Conservation (phyloP, 2,113 vertebrate species). For the Pelmatolapia mariae region DNA sequence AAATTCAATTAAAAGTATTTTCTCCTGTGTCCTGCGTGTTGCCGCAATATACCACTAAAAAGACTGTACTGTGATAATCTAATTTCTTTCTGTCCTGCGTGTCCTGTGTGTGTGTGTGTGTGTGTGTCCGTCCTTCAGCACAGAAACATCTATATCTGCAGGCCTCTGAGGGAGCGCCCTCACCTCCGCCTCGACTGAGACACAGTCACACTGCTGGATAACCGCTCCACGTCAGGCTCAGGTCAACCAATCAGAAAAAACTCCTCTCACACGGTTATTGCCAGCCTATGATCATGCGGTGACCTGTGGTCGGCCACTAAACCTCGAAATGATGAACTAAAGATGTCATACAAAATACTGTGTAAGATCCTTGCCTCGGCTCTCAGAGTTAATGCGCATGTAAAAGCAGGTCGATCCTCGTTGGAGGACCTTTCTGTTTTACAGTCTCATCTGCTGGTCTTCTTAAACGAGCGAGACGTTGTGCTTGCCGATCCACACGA, state of each 20-base stretch:
- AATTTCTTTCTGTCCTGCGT: not conserved
- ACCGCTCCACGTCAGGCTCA: slow-evolving; percentile 34
- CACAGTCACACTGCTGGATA: slow-evolving; percentile 4
- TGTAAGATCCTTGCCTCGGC: not conserved
- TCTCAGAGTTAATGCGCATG: slow-evolving; percentile 4
- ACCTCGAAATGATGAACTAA: slow-evolving; percentile 7
- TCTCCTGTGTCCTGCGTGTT: not conserved
- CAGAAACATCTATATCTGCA: slow-evolving; percentile 39
- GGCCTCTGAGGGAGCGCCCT: slow-evolving; percentile 15
- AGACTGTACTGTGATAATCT: not conserved
- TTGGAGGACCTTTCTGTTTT: slow-evolving; percentile 19
- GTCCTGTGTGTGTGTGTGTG: not conserved
- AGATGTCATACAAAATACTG: slow-evolving; percentile 25
- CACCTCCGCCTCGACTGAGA: slow-evolving; percentile 41
- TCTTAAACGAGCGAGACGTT: not conserved
- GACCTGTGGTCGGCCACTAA: not conserved
- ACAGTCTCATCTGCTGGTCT: not conserved
- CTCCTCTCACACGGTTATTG: not conserved
- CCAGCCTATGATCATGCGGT: not conserved
- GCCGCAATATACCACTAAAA: not conserved
- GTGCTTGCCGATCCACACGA: not conserved
- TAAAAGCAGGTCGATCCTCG: not conserved
- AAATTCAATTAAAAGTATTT: not conserved
- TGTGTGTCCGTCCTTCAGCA: not conserved
- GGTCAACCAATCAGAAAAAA: slow-evolving; percentile 23